These are phyloP conservation scores for Perca schrenkii DNA, from an alignment of 2,113 vertebrate species.

Conservation along the genomic window DNA sequence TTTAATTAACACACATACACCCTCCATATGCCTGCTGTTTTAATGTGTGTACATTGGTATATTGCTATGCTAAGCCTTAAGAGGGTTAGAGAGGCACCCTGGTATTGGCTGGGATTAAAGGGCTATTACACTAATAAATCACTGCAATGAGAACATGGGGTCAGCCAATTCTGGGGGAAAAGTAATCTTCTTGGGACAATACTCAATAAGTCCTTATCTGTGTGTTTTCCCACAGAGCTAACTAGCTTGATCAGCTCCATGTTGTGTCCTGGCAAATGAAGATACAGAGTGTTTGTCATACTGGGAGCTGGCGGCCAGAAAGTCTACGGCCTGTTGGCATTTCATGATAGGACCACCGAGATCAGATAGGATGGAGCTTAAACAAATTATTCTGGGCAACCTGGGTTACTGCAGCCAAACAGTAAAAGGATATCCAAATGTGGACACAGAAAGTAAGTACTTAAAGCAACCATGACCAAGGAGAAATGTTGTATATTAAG, in stretches of 20 bases:
- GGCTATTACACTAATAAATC: conserved; percentile 35
- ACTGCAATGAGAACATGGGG: conserved; percentile 29
- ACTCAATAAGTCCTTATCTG: conserved; percentile 27
- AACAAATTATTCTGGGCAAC: background rate
- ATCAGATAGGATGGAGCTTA: background rate
- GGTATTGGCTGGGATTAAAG: conserved; percentile 27
- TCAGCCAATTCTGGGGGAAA: background rate
- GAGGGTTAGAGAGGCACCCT: background rate
- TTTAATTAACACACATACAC: background rate
- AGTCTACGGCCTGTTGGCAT: background rate
- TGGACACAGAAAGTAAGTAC: background rate
- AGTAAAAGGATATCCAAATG: background rate
- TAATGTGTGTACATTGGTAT: conserved; percentile 1
- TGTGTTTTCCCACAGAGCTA: background rate
- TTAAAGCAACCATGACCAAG: background rate
- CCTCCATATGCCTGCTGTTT: background rate
- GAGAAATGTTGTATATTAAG: too few relatives aligned
- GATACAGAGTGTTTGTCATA: background rate
- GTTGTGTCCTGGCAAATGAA: background rate
- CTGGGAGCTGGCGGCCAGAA: background rate
- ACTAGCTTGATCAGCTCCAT: conserved; percentile 13
- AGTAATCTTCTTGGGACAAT: conserved; percentile 20
- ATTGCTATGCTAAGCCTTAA: conserved; percentile 7
- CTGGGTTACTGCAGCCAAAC: background rate
- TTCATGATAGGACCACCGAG: background rate